phyloP scores from a whole-genome alignment of 2,113 vertebrate species.

The Oncorhynchus masou region DNA sequence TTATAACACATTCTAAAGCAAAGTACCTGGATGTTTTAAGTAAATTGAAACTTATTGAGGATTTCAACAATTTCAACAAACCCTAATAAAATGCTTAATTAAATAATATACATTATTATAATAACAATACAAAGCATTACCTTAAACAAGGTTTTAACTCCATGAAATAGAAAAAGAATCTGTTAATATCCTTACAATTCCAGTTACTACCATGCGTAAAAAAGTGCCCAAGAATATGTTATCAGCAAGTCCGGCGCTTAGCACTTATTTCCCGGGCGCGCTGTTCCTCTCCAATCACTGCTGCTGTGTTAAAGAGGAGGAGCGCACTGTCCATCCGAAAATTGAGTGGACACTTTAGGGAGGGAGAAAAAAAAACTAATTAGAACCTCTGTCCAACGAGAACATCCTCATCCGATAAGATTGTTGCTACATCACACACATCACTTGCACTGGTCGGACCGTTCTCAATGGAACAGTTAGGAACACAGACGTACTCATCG shows the following conservation, averaged over 20 bases:
- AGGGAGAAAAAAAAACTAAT: conserved; percentile 20
- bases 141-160: conserved; percentile 60
- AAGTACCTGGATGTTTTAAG: too few species aligned
- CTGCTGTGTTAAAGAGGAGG: conserved; percentile 77
- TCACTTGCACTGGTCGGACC: conserved; percentile 1
- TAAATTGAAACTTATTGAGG: too few species aligned
- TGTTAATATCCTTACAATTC: conserved; percentile 39
- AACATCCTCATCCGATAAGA: conserved; percentile 38
- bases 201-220: conserved; percentile 59
- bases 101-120: background rate
- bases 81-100: background rate
- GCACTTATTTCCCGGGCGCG: conserved; percentile 17
- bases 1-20: too few species aligned
- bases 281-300: conserved; percentile 26
- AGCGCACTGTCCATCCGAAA: conserved; percentile 68
- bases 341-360: conserved; percentile 69
- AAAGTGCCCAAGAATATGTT: conserved; percentile 42
- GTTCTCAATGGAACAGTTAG: too few species aligned
- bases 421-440: background rate
- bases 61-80: too few species aligned
- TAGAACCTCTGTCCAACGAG: conserved; percentile 17
- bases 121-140: conserved; percentile 40
- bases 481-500: background rate
- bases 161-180: conserved; percentile 50
- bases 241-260: conserved; percentile 19